phyloP scores from a whole-genome alignment of 1,140 invertebrate genomes.

The Papilio polytes region DNA sequence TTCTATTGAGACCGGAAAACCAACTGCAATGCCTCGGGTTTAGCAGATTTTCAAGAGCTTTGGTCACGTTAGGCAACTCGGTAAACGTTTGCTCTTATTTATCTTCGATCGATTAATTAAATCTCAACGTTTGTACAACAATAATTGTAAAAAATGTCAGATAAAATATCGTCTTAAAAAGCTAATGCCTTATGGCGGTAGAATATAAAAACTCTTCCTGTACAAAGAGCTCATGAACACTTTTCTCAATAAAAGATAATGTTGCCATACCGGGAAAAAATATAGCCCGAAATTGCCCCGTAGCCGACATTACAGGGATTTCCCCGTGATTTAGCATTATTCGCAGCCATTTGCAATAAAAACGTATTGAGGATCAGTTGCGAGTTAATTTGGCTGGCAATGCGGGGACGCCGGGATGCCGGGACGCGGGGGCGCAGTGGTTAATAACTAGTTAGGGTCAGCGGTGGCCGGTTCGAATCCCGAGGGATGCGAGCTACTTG shows the following conservation, averaged over 20 bases:
- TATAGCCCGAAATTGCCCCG: slow-evolving; percentile 44
- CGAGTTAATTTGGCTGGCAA: slow-evolving; percentile 57
- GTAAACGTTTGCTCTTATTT: no score
- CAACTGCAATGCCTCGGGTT: no score
- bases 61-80: no score
- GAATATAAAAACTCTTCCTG: slow-evolving; percentile 12
- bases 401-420: neutral
- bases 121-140: neutral
- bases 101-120: neutral
- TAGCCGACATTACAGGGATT: slow-evolving; percentile 56
- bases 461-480: slow-evolving; percentile 41
- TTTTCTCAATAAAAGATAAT: slow-evolving; percentile 76
- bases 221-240: slow-evolving; percentile 61
- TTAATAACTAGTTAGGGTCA: slow-evolving; percentile 48
- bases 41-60: no score
- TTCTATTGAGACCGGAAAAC: no score
- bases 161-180: neutral
- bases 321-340: slow-evolving; percentile 71
- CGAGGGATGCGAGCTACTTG: neutral
- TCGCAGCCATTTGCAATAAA: slow-evolving; percentile 69
- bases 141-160: neutral
- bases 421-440: slow-evolving; percentile 38
- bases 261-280: slow-evolving; percentile 54
- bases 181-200: neutral
- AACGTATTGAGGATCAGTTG: slow-evolving; percentile 60